phyloP scores from a whole-genome alignment of 2,888 invertebrate genomes.

The Synergus japonicus region DNA sequence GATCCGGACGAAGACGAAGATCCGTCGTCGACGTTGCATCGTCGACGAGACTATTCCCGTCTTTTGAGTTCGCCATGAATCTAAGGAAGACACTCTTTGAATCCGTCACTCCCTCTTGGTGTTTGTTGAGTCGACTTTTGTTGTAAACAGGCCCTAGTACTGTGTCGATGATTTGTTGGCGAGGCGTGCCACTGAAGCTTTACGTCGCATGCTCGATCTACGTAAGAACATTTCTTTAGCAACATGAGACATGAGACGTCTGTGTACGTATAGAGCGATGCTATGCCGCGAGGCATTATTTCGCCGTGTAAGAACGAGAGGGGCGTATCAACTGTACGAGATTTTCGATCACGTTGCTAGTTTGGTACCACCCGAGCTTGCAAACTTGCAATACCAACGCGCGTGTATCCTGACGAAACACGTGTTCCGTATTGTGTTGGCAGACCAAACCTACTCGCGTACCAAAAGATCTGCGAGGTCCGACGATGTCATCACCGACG shows the following conservation, averaged over 20 bases:
- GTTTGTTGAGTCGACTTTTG: slow-evolving; percentile 50
- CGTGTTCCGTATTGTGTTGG: slow-evolving; percentile 50
- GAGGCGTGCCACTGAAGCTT: slow-evolving; percentile 66
- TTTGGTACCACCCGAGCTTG: slow-evolving; percentile 40
- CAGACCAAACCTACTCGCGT: slow-evolving; percentile 46
- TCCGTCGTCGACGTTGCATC: slow-evolving; percentile 43
- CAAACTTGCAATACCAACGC: slow-evolving; percentile 42
- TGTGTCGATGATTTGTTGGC: slow-evolving; percentile 73
- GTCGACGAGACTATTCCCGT: slow-evolving; percentile 56
- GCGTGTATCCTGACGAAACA: slow-evolving; percentile 51
- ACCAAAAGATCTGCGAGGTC: slow-evolving; percentile 40
- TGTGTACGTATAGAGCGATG: slow-evolving; percentile 13
- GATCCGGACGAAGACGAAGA: slow-evolving; percentile 40
- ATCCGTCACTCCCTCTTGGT: slow-evolving; percentile 44
- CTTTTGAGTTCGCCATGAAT: slow-evolving; percentile 52
- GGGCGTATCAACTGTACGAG: slow-evolving; percentile 53
- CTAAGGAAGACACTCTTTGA: slow-evolving; percentile 48
- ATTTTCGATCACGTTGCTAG: slow-evolving; percentile 47
- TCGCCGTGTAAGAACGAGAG: slow-evolving; percentile 56
- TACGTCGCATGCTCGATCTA: slow-evolving; percentile 64
- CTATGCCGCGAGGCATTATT: slow-evolving; percentile 51
- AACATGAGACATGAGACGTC: slow-evolving; percentile 42
- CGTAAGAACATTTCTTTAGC: slow-evolving; percentile 54
- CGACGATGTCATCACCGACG: slow-evolving; percentile 20
- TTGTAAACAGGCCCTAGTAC: slow-evolving; percentile 56